A percentile compares a stretch with the other conserved stretches of the same genome.
phyloP scores from a whole-genome alignment of 2,888 invertebrate species.

The Antitype chi region DNA sequence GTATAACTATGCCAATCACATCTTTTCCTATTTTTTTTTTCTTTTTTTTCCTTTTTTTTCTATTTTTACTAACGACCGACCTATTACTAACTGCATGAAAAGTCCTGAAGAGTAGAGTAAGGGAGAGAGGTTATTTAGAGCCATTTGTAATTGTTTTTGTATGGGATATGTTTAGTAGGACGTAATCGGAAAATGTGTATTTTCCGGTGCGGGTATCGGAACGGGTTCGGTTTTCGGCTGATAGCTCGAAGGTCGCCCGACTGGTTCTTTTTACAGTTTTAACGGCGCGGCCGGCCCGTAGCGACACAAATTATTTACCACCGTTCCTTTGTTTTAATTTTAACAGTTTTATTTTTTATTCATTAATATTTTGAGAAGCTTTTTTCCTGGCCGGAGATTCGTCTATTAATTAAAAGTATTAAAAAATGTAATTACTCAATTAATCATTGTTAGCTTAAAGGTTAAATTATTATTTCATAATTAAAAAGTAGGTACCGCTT shows the following conservation, averaged over 20 bases:
- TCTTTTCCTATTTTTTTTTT: conserved; percentile 81
- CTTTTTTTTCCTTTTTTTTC: conserved; percentile 67
- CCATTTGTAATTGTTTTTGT: conserved; percentile 20
- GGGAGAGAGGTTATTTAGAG: conserved; percentile 5
- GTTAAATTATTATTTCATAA: background rate
- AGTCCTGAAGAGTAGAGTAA: conserved; percentile 49
- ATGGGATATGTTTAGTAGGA: conserved; percentile 52
- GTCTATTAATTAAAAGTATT: background rate
- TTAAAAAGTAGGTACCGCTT: background rate
- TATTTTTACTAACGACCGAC: conserved; percentile 70
- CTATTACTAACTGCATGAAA: conserved; percentile 83
- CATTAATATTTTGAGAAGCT: background rate
- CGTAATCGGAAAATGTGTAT: conserved; percentile 76
- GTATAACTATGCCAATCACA: conserved; percentile 90
- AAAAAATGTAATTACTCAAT: background rate
- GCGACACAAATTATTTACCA: conserved; percentile 75
- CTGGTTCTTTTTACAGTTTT: conserved; percentile 89
- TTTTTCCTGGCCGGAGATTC: background rate
- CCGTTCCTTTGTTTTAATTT: conserved; percentile 74
- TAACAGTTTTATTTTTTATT: conserved; percentile 30
- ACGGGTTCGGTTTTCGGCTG: conserved; percentile 82
- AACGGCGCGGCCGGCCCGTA: conserved; percentile 82
- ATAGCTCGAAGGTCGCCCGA: conserved; percentile 85
- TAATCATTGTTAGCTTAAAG: background rate
- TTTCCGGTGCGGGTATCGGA: conserved; percentile 71